Percentiles rank a stretch among this genome's conserved stretches.
Evolutionary conservation across 23 tunicate genomes (phyloP).

Genomic region (Trididemnum nubilum): DNA sequence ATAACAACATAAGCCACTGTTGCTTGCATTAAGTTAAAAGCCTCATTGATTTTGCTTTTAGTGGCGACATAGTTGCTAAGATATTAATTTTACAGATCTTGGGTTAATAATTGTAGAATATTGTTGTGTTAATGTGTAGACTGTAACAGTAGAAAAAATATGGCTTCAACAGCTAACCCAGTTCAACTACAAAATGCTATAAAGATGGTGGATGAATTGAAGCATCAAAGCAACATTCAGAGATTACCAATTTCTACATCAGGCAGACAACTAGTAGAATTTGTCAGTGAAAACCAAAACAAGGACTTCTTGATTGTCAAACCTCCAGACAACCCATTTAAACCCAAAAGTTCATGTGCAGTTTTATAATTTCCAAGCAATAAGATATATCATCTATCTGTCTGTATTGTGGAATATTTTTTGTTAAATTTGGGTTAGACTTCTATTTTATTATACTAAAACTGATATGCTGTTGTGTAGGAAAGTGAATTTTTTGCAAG

Average conservation of each 20-base stretch:
- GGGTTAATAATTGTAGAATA: too few species aligned
- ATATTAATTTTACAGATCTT: too few species aligned
- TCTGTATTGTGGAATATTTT: neutral
- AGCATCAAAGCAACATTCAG: constrained; percentile 56
- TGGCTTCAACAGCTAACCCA: neutral
- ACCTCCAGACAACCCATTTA: constrained; percentile 95
- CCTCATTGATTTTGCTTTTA: too few species aligned
- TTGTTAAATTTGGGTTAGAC: neutral
- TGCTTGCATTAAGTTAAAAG: too few species aligned
- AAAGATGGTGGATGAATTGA: constrained; percentile 70
- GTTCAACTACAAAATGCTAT: constrained; percentile 41
- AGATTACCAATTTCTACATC: constrained; percentile 69
- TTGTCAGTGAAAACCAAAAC: constrained; percentile 65
- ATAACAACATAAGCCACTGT: too few species aligned
- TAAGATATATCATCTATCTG: neutral
- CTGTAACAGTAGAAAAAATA: too few species aligned
- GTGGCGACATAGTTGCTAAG: too few species aligned
- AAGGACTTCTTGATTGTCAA: constrained; percentile 78
- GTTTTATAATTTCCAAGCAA: constrained; percentile 28
- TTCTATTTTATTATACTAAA: too few species aligned
- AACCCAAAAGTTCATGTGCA: constrained; percentile 84
- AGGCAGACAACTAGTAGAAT: constrained; percentile 54
- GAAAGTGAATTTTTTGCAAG: too few species aligned
- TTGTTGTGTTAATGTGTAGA: too few species aligned
- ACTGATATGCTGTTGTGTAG: too few species aligned